phyloP scores from a whole-genome alignment of 2,888 invertebrate species.

The Dione juno region DNA sequence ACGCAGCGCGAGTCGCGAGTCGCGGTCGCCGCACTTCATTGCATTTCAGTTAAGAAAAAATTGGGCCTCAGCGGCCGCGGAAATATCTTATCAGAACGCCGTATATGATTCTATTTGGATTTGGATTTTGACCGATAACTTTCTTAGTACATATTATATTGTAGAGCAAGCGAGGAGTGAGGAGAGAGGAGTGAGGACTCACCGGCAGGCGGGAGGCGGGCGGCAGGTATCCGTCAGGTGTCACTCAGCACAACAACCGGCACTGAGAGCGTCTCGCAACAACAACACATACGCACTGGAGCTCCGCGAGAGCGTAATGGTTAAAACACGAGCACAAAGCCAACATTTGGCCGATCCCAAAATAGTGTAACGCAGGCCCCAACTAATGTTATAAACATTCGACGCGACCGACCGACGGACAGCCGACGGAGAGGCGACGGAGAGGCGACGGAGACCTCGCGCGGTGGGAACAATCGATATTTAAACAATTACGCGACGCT shows the following conservation, averaged over 20 bases:
- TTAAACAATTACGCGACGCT: constrained; percentile 62
- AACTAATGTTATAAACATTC: constrained; percentile 80
- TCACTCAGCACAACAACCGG: constrained; percentile 12
- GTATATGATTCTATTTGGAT: constrained; percentile 43
- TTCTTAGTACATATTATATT: too few species aligned
- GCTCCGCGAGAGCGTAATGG: constrained; percentile 57
- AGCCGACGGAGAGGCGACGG: constrained; percentile 56
- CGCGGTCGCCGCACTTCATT: neutral
- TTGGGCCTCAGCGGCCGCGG: constrained; percentile 38
- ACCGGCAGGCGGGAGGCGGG: too few species aligned
- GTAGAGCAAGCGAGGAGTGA: constrained; percentile 5
- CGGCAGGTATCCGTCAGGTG: constrained; percentile 18
- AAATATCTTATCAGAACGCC: constrained; percentile 54
- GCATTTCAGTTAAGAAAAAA: constrained; percentile 30
- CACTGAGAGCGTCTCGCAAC: constrained; percentile 41
- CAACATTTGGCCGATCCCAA: constrained; percentile 79
- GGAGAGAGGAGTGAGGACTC: constrained; percentile 29
- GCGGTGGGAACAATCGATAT: constrained; percentile 74
- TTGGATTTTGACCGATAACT: constrained; percentile 64
- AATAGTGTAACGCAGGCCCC: constrained; percentile 79
- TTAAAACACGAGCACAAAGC: constrained; percentile 66
- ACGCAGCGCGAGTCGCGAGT: too few species aligned
- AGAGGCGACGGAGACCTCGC: constrained; percentile 52
- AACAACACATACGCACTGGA: constrained; percentile 47
- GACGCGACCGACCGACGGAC: constrained; percentile 50